Base-by-base conservation (phyloP, 1,140 invertebrate species). In the Lepidotrigona ventralis region DNA sequence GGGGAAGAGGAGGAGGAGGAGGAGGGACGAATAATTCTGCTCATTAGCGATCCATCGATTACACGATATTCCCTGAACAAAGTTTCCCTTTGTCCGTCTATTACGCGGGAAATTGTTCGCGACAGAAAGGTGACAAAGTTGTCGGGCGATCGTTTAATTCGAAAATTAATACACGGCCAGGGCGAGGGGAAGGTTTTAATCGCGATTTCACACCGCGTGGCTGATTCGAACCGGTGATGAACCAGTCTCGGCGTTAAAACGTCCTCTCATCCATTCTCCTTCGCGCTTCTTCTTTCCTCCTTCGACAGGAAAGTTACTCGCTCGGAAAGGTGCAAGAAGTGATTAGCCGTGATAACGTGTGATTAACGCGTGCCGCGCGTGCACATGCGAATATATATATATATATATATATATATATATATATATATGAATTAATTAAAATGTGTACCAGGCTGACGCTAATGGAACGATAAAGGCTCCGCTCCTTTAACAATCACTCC, bases 281-380 rank as follows among this genome's bases (percentile, higher is more conserved):
- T 39, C 39, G 39, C 39, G 39, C 39, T 39, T 51, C 23, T 74
- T 68, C 63, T 4, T 26, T 21, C 9, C 39, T 11, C 15, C 53
- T 63, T 39, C 21, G 63, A 6, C 26, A 64, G 17, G 60, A 64
- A 23, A 63, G 26, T 12, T 33, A 4, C 29, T 8, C 33, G 26
- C 70, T 51, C 21, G 60, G 78, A 77, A 63, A 68, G 54, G 68
- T 87, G 84, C 78, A 87, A 87, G 64, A 78, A 78, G 71, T 83
- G 76, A 90, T 88, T 90, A 89, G 68, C 71, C 56, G 72, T 58
- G 86, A 88, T 89, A 88, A 87, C 81, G 78, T 79, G 83, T 75
- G 87, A 87, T 87, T 84, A 87, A 87, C 81, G 72, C 85, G 15
- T 33, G 60, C 19, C n/a, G 23, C 66, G 29, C 39, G 66, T 39